Evolutionary conservation across 1,140 invertebrate species (phyloP).

Genomic region (Ceratina australensis): DNA sequence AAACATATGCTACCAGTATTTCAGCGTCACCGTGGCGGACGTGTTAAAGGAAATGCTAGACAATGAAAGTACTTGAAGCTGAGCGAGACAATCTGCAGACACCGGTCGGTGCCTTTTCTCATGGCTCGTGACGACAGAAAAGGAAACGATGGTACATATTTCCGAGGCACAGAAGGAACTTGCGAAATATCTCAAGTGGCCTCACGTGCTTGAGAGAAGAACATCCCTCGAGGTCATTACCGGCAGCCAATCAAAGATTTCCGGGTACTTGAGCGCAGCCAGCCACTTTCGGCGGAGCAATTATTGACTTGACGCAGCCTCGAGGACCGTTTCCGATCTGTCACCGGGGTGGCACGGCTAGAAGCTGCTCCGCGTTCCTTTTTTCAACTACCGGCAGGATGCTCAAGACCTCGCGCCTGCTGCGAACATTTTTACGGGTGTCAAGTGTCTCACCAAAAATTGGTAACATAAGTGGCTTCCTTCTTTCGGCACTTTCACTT

Average conservation of each 20-base stretch:
- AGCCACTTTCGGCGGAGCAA: constrained; percentile 40
- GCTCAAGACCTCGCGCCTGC: constrained; percentile 18
- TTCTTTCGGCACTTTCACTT: neutral
- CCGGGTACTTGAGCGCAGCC: constrained; percentile 58
- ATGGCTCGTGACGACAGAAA: constrained; percentile 13
- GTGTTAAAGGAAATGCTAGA: constrained; percentile 44
- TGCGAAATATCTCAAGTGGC: constrained; percentile 62
- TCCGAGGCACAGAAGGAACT: constrained; percentile 36
- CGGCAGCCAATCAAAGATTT: constrained; percentile 65
- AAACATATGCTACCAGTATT: constrained; percentile 1
- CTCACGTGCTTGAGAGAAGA: constrained; percentile 13
- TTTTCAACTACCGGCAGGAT: constrained; percentile 30
- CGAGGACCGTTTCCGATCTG: constrained; percentile 51
- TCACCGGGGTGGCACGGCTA: constrained; percentile 35
- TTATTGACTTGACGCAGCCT: constrained; percentile 55
- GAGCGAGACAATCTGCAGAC: constrained; percentile 43
- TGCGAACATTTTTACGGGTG: constrained; percentile 45
- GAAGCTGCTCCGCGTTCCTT: constrained; percentile 1
- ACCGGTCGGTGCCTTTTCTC: constrained; percentile 11
- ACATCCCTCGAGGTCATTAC: constrained; percentile 47
- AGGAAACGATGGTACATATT: constrained; percentile 46
- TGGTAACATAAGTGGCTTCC: constrained; percentile 4
- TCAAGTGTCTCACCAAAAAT: constrained; percentile 58
- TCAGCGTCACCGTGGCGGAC: neutral
- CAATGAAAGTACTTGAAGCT: constrained; percentile 34